phyloP scores from a whole-genome alignment of 2,113 vertebrate genomes.

The Erinaceus europaeus region DNA sequence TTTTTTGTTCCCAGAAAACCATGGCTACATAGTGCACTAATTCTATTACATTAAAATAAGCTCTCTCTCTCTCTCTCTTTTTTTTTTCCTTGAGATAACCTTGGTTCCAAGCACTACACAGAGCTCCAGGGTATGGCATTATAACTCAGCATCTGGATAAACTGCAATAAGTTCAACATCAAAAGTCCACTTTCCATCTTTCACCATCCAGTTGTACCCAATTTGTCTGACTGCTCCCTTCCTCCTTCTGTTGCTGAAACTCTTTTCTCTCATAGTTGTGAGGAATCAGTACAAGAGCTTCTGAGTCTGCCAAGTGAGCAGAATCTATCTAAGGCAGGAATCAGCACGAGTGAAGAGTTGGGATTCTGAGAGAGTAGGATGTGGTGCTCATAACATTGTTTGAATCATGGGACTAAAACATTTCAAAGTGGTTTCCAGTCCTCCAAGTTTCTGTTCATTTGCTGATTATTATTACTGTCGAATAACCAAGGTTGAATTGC shows the following conservation, averaged over 20 bases:
- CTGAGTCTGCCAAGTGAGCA: accelerated
- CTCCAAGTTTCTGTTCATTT: neutral
- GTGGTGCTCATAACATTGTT: neutral
- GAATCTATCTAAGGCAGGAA: neutral
- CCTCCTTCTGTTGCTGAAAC: neutral
- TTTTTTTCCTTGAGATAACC: too few relatives aligned
- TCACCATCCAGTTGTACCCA: too few relatives aligned
- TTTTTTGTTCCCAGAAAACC: too few relatives aligned
- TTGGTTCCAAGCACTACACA: too few relatives aligned
- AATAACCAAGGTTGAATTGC: neutral
- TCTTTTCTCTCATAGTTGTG: neutral
- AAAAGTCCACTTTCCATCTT: too few relatives aligned
- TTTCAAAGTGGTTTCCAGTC: neutral
- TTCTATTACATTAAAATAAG: too few relatives aligned
- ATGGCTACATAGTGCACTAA: too few relatives aligned
- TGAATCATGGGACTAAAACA: neutral
- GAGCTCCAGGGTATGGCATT: too few relatives aligned
- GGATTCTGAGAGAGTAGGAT: neutral
- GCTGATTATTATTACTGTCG: neutral
- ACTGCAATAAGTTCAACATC: too few relatives aligned
- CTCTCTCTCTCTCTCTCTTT: too few relatives aligned
- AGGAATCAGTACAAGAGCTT: neutral
- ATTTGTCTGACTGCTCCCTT: too few relatives aligned
- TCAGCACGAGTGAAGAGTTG: neutral
- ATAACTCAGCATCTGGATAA: too few relatives aligned